Evolutionary conservation across 2,888 invertebrate genomes (phyloP).

Genomic region (Salticus scenicus): DNA sequence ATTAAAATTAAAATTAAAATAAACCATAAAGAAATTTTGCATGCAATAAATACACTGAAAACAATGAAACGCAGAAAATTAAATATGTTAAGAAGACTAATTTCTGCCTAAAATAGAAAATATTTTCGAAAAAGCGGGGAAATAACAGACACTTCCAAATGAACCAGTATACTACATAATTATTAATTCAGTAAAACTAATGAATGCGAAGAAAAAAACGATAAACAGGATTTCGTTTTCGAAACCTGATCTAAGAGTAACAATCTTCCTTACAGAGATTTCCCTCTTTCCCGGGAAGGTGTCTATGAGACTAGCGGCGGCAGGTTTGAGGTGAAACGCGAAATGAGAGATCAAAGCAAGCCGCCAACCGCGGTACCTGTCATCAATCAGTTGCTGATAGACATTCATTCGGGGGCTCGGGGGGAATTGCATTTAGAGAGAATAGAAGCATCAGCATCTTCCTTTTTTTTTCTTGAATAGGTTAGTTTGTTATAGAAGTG

Average conservation of each 20-base stretch:
- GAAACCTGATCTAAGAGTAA: constrained; percentile 32
- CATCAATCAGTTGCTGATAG: constrained; percentile 67
- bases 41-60: no score
- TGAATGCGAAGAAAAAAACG: background rate
- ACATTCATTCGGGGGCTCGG: constrained; percentile 51
- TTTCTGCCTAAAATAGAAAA: no score
- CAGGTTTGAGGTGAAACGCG: constrained; percentile 42
- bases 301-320: constrained; percentile 55
- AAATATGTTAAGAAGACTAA: no score
- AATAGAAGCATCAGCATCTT: constrained; percentile 30
- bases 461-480: constrained; percentile 23
- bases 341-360: constrained; percentile 61
- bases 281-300: constrained; percentile 13
- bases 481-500: constrained; percentile 55
- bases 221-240: background rate
- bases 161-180: no score
- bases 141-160: no score
- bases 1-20: no score
- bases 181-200: background rate
- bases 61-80: no score
- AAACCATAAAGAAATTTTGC: no score
- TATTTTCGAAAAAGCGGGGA: no score
- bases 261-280: background rate
- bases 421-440: constrained; percentile 41
- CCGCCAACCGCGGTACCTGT: constrained; percentile 65